phyloP scores from a whole-genome alignment of 2,113 vertebrate genomes.

The Nymphicus hollandicus region DNA sequence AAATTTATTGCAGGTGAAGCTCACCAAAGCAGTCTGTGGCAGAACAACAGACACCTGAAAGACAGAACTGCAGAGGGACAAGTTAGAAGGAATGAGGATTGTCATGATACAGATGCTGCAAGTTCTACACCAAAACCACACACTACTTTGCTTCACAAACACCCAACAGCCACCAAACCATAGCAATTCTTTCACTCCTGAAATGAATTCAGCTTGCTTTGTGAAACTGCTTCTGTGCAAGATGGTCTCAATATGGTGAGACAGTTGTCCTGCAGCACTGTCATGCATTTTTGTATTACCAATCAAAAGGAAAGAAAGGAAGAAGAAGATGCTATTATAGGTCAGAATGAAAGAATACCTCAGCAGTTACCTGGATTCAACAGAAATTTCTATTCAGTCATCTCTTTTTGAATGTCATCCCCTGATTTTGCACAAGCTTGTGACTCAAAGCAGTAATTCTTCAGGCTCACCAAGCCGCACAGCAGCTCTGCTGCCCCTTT shows the following conservation, averaged over 20 bases:
- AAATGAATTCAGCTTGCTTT: background rate
- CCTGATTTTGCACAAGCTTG: background rate
- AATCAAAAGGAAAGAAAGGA: background rate
- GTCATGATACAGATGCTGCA: background rate
- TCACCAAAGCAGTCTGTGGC: background rate
- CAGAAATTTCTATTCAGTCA: background rate
- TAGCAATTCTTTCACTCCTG: background rate
- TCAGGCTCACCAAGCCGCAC: background rate
- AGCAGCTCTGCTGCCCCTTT: background rate
- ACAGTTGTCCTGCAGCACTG: background rate
- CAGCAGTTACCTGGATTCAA: background rate
- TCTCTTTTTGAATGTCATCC: background rate
- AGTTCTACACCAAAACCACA: background rate
- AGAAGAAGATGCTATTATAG: background rate
- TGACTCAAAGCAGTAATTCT: background rate
- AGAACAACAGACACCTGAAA: background rate
- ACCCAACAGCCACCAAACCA: background rate
- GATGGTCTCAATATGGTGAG: background rate
- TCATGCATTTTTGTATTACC: background rate
- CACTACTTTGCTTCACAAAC: background rate
- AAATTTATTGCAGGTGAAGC: background rate
- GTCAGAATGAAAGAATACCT: background rate
- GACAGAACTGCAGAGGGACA: background rate
- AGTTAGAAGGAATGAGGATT: background rate
- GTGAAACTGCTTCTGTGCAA: background rate